Conservation (phyloP, 2,113 vertebrate species). For the human region DNA sequence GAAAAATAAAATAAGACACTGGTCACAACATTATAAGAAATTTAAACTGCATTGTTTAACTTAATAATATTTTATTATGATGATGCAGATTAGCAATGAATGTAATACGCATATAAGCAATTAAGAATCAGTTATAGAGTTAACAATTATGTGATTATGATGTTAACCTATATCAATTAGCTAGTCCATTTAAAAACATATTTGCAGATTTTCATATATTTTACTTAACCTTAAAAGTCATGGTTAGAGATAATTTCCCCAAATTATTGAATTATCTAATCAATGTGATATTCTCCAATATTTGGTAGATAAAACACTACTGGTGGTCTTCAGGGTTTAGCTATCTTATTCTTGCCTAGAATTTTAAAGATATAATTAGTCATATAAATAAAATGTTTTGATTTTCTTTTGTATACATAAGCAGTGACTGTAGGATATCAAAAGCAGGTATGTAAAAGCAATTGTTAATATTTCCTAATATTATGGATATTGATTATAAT, state of each 20-base stretch:
- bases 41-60: not conserved
- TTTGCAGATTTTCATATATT: not conserved
- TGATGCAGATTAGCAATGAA: not conserved
- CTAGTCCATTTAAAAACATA: not conserved
- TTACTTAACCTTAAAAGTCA: not conserved
- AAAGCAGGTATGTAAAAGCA: not conserved
- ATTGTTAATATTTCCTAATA: not conserved
- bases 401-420: not conserved
- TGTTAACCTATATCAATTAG: not conserved
- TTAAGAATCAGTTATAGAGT: not conserved
- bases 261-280: not conserved
- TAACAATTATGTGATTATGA: not conserved
- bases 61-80: not conserved
- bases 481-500: not conserved
- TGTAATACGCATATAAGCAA: not conserved
- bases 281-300: not conserved
- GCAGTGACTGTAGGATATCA: not conserved
- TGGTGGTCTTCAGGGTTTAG: not conserved
- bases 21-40: not conserved
- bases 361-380: not conserved
- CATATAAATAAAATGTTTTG: not conserved
- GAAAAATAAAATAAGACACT: not conserved
- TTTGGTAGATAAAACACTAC: not conserved
- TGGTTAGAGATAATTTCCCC: not conserved
- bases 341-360: not conserved